These are phyloP conservation scores for Sebastes matsubarae DNA, from an alignment of 2,797 vertebrate species.

Conservation along the genomic window DNA sequence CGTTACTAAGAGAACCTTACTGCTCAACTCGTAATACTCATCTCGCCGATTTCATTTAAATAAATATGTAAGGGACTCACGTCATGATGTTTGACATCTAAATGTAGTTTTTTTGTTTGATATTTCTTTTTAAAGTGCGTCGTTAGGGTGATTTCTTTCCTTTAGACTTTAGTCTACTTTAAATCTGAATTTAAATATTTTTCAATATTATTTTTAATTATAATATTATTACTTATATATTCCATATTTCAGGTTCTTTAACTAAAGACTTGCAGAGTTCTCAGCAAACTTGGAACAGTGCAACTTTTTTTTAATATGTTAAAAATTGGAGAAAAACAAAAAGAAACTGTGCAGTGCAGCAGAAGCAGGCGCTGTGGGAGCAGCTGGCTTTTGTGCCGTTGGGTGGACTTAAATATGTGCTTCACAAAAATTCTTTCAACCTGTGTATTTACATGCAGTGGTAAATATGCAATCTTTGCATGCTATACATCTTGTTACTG, in stretches of 20 bases:
- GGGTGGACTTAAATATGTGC: not conserved
- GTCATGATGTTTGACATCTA: not conserved
- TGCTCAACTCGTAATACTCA: not conserved
- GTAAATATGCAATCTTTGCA: not conserved
- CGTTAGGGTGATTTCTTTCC: not conserved
- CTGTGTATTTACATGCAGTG: not conserved
- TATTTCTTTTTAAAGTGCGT: not conserved
- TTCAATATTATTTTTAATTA: not conserved
- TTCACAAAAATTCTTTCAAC: slow-evolving; percentile 5
- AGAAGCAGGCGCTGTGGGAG: not conserved
- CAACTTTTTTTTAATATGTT: not conserved
- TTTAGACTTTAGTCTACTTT: not conserved
- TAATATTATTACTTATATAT: not conserved
- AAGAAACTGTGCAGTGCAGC: not conserved
- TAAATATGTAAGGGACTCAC: not conserved
- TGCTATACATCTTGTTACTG: slow-evolving; percentile 24
- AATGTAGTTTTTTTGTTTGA: not conserved
- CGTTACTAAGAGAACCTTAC: too few species aligned
- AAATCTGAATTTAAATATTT: not conserved
- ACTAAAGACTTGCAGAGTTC: not conserved
- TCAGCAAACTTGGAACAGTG: not conserved
- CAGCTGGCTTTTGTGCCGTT: not conserved
- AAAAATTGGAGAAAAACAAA: not conserved
- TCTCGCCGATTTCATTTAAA: not conserved
- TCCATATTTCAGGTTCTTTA: not conserved